These are phyloP conservation scores for Tetrao urogallus DNA, from an alignment of 2,113 vertebrate genomes.

Conservation along the genomic window DNA sequence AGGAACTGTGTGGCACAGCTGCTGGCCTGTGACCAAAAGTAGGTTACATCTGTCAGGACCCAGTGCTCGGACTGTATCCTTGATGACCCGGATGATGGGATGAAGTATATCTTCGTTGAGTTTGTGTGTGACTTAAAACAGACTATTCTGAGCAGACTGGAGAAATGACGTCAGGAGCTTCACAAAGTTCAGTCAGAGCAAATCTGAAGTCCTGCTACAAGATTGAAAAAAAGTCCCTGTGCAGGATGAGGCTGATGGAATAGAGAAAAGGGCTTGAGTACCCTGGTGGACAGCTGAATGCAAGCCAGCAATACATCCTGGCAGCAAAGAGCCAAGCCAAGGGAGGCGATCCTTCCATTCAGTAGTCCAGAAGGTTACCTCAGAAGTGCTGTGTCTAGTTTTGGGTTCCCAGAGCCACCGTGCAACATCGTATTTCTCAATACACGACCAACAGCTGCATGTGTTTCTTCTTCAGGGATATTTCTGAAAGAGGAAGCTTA, in stretches of 20 bases:
- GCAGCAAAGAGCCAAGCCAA: neutral
- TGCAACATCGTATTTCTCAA: neutral
- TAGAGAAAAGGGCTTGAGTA: neutral
- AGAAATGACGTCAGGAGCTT: neutral
- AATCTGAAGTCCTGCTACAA: neutral
- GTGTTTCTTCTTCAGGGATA: neutral
- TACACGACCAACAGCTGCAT: accelerated
- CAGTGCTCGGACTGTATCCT: neutral
- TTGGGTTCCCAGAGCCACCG: neutral
- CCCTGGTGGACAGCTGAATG: neutral
- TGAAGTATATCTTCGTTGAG: neutral
- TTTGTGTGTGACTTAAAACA: neutral
- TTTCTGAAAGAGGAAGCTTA: neutral
- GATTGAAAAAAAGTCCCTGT: neutral
- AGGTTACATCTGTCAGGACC: neutral
- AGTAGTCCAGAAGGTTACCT: accelerated
- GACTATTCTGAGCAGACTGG: neutral
- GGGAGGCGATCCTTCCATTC: neutral
- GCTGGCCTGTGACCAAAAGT: neutral
- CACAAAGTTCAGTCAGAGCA: neutral
- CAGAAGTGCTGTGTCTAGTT: neutral
- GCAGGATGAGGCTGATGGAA: neutral
- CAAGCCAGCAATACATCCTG: neutral
- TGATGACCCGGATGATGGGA: neutral
- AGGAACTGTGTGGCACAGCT: neutral